These are phyloP conservation scores for Thumatha senex DNA, from an alignment of 2,888 invertebrate genomes.

Conservation along the genomic window DNA sequence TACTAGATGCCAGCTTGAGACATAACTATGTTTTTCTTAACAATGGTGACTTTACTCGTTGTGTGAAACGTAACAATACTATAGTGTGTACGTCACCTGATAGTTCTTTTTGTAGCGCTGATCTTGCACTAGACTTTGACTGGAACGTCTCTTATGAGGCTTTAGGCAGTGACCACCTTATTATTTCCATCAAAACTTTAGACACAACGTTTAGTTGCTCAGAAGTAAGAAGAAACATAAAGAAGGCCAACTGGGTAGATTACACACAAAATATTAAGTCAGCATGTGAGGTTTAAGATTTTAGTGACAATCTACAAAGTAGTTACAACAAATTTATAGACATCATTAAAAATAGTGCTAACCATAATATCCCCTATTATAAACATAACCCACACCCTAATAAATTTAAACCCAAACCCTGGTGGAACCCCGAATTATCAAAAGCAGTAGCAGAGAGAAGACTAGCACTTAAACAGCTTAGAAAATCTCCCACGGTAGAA, in stretches of 20 bases:
- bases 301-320: neutral
- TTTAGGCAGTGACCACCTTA: neutral
- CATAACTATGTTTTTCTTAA: no score
- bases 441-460: no score
- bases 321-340: neutral
- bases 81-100: neutral
- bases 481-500: neutral
- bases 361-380: slow-evolving; percentile 1
- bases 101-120: neutral
- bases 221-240: neutral
- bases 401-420: no score
- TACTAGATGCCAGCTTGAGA: neutral
- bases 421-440: no score
- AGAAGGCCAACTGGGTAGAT: neutral
- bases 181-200: neutral
- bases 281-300: neutral
- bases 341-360: neutral
- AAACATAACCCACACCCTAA: neutral
- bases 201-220: neutral
- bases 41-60: neutral
- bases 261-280: neutral
- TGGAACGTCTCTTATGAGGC: neutral
- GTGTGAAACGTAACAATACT: neutral
- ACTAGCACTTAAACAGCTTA: no score
- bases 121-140: neutral